Base-by-base conservation (phyloP, 2,888 invertebrate genomes). In the Tethea ocularis region DNA sequence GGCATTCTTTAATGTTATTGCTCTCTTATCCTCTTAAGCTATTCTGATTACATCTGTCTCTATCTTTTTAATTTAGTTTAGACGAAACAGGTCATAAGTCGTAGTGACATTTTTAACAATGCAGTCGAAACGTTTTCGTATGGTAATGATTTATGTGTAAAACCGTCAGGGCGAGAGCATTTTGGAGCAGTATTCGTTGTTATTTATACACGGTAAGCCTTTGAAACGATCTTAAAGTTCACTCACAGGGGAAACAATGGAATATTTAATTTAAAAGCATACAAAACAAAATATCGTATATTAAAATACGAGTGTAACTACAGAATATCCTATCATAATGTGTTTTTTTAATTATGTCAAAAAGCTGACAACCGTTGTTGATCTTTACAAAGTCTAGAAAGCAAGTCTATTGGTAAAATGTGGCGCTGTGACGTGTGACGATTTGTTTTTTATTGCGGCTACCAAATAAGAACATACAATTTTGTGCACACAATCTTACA, bases 21-120 rank as follows among this genome's bases (percentile, higher is more conserved):
- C 68, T 84, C 84, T 83, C 84, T 70, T 81, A 86, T 77, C 64
- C 68, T 65, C 81, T 69, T 63, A 75, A 75, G n/a, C 73, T 78
- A 77, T 82, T 80, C 71, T 58, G 62, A 67, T 73, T 79, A 72
- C 69, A 62, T 78, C 69, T 71, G 67, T 87, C 85, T 80, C 83
- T 83, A 81, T 88, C 87, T 72, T 83, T 86, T 88, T 86, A 89
- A 88, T 89, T 88, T 87, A 79, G 80, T 79, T 89, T 85, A 89
- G 87, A 86, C 86, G 90, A 83, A 91, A 84, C 88, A 91, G 89
- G 89, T 89, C 91, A 88, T 90, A 91, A 93, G 91, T 89, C 82
- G 88, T 80, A 87, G 89, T 91, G 93, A 93, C 92, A 91, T 90
- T 91, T 91, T 89, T 85, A 92, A 93, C 92, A 93, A 92, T 88